Base-by-base conservation (phyloP, 2,113 vertebrate genomes). In the Cebidichthys violaceus region DNA sequence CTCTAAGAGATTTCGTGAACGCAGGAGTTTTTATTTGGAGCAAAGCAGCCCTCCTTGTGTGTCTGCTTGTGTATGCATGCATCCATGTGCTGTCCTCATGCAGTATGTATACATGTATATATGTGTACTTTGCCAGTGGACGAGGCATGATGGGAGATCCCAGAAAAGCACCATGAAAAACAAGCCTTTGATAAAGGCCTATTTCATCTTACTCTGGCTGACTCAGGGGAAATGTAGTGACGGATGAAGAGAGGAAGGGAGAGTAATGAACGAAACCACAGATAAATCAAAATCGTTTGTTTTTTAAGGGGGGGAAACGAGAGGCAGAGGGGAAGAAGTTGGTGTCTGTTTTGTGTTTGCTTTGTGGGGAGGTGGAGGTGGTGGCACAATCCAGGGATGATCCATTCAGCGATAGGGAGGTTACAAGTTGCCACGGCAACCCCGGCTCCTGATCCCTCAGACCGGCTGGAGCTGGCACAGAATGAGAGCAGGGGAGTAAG, bases 381-480 rank as follows among this genome's bases (percentile, higher is more conserved):
- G 35, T 4, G 54, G 84, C 76, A 79, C 78, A 73, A 86, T 81
- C 84, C 65, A 70, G 52, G 81, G 78, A 85, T 81, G 90, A 92
- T 88, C 88, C 83, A 85, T 83, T 50, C 73, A 67, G 75, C 6
- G 67, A 87, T 83, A 84, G 81, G 83, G 86, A 82, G 61, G 77
- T 82, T 86, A 89, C 82, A 88, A 75, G 92, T 94, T 94, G 88
- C 91, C 91, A 92, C 80, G 89, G 92, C 91, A 92, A 93, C 93
- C 76, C 70, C 84, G 82, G 83, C 82, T 88, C 89, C 84, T 83
- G 85, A 90, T 86, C 89, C 76, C 67, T 61, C 52, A 79, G 83
- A 90, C 89, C 62, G 81, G 87, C 90, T 92, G 74, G 70, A 88
- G 86, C 84, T 86, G 88, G 86, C 82, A 83, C 70, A 77, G 75